Base-by-base conservation (phyloP, 1,140 invertebrate species). In the Hypsibius dujardini region DNA sequence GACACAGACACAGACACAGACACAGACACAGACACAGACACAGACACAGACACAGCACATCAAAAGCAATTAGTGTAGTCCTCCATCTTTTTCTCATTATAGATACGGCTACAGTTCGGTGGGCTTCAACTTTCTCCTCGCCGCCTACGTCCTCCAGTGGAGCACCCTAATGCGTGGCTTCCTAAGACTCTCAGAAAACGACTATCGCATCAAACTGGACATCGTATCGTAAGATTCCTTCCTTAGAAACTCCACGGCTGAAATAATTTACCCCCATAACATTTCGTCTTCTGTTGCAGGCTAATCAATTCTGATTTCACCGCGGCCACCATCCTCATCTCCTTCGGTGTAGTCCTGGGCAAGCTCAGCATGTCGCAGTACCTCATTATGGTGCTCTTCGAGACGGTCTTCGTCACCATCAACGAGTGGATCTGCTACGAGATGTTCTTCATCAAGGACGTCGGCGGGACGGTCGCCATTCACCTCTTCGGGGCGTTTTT, bases 401-500 rank as follows among this genome's bases (percentile, higher is more conserved):
- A 83, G 59, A 67, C 91, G 47, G 83, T 86, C 1, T 76, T 93
- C 0, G 91, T 86, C 73, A 86, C 86, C 3, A 77, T 85, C 59
- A 95, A 95, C 77, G 86, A 91, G 76, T 87, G 86, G 76, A 81
- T 94, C 45, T 86, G 88, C 2, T 78, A 86, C 0, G 80, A 87
- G 73, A 79, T 88, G 50, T 85, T 92, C 46, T 84, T 15, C 12
- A 67, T 67, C 7, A 67, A 67, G 42, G 85, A 86, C 75, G 80
- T 84, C 47, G 85, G 94, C 28, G 92, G 88, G 71, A 95, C 92
- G 1, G 93, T 97, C 77, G 90, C 88, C 71, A 88, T 97, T 69
- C 94, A 97, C 75, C 85, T 87, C 0, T 97, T 95, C 77, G 94
- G 93, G 0, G 92, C 93, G 46, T 95, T 96, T 79, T 98, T 95